Base-by-base conservation (phyloP, 2,888 invertebrate genomes). In the Didymodactylos carnosus region DNA sequence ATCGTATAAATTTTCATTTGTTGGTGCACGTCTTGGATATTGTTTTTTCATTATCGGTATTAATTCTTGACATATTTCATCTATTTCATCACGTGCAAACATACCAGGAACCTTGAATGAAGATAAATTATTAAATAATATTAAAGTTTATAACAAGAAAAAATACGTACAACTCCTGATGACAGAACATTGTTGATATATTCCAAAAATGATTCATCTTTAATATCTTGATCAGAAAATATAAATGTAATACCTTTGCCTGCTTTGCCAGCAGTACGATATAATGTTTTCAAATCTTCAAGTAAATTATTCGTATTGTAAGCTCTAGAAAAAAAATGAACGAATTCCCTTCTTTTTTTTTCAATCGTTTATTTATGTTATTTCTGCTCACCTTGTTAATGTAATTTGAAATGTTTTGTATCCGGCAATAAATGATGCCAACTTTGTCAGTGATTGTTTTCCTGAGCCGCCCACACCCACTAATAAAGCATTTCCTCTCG, bases 381-480 rank as follows among this genome's bases (percentile, higher is more conserved):
- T n/a, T n/a, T n/a, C n/a, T n/a, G n/a, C n/a, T n/a, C 69, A 72
- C 72, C 71, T 72, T 25, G 75, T 75, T 23, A 75, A 27, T n/a
- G 70, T 70, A 8, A 75, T 73, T 71, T 75, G 72, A 83, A 93
- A 94, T 0, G 91, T 91, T 82, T 94, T 91, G 83, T 95, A 94
- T 41, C 94, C 94, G 73, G 94, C 94, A 80, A 95, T 95, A 82
- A 94, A 95, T 0, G 94, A 93, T 0, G 95, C 92, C 72, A 95
- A 84, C 84, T 92, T 92, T 0, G 94, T 95, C 40, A 95, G 85
- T 3, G 93, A 94, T 82, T 95, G 94, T 84, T 95, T 95, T 73
- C 95, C 95, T 69, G 93, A 94, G 27, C 95, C 95, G 27, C 95
- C 95, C 25, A 95, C 94, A 73, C 92, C 95, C 29, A 95, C 93